Conservation (phyloP, 2,797 vertebrate species). For the Chromis chromis region DNA sequence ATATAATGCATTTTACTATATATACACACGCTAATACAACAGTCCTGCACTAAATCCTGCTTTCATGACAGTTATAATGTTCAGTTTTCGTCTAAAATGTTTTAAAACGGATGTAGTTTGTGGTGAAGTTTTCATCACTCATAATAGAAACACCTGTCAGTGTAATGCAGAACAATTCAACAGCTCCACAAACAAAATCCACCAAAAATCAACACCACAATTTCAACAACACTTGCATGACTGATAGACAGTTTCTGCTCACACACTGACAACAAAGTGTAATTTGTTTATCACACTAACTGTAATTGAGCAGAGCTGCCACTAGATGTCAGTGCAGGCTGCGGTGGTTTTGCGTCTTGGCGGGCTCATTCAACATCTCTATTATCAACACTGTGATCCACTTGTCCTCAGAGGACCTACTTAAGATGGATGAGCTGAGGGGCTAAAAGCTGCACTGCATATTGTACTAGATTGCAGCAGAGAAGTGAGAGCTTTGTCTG, state of each 20-base stretch:
- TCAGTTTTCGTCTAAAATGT: too few relatives aligned
- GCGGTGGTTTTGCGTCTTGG: conserved; percentile 3
- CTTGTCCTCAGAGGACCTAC: conserved; percentile 84
- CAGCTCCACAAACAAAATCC: not conserved
- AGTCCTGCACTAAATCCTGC: too few relatives aligned
- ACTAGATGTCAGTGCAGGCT: conserved; percentile 79
- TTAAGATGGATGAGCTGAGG: conserved; percentile 74
- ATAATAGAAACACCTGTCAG: too few relatives aligned
- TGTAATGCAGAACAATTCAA: not conserved
- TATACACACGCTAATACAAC: too few relatives aligned
- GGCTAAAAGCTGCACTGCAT: conserved; percentile 74
- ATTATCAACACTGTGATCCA: conserved; percentile 72
- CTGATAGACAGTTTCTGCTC: too few relatives aligned
- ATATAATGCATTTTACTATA: too few relatives aligned
- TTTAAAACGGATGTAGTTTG: too few relatives aligned
- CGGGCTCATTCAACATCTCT: conserved; percentile 55
- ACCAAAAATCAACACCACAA: not conserved
- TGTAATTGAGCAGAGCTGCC: conserved; percentile 44
- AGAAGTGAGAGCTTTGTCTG: conserved; percentile 47
- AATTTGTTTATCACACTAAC: not conserved
- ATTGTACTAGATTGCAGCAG: conserved; percentile 61
- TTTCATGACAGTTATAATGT: too few relatives aligned
- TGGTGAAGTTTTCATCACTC: too few relatives aligned
- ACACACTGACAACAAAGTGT: not conserved
- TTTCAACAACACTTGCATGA: too few relatives aligned